Evolutionary conservation across 2,888 invertebrate species (phyloP).

Genomic region (Phyllotreta cruciferae): DNA sequence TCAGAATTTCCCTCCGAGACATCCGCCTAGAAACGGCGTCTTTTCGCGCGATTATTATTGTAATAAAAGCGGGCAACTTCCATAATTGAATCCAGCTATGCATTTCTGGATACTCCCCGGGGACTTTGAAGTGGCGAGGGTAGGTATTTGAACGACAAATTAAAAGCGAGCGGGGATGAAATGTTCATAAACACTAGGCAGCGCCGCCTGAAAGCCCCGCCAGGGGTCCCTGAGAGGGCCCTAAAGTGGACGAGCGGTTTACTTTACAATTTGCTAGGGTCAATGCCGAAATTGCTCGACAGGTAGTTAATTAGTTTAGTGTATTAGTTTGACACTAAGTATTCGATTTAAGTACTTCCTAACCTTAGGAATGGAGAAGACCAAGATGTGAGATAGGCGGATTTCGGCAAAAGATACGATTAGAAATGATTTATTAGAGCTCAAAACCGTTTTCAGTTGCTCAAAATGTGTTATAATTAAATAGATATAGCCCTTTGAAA

Average conservation of each 20-base stretch:
- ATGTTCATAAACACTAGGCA: constrained; percentile 11
- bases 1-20: constrained; percentile 12
- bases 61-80: constrained; percentile 14
- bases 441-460: no score
- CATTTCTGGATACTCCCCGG: constrained; percentile 18
- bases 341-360: no score
- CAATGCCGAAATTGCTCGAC: constrained; percentile 4
- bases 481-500: no score
- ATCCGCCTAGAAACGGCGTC: neutral
- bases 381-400: no score
- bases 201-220: constrained; percentile 1
- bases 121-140: constrained; percentile 18
- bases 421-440: no score
- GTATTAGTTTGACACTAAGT: no score
- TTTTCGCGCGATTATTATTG: constrained; percentile 23
- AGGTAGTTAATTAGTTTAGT: constrained; percentile 13
- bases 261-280: constrained; percentile 6
- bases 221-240: neutral
- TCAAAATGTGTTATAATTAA: no score
- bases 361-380: no score
- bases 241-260: constrained; percentile 13
- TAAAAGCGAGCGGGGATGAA: constrained; percentile 11
- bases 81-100: constrained; percentile 27
- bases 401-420: no score
- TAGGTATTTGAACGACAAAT: constrained; percentile 21